Evolutionary conservation across 2,888 invertebrate species (phyloP).

Genomic region (Polydrusus cervinus): DNA sequence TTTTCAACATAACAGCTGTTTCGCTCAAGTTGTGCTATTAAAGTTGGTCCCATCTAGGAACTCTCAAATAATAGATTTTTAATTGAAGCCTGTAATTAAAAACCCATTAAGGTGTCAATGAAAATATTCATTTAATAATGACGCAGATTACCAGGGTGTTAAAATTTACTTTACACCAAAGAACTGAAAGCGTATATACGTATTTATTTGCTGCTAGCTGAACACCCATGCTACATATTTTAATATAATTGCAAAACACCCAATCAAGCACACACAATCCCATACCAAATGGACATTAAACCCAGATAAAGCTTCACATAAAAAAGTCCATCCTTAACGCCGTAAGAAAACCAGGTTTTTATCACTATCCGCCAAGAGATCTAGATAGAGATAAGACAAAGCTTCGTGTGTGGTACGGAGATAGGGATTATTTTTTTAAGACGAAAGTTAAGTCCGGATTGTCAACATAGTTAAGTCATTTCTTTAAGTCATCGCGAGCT

Average conservation of each 20-base stretch:
- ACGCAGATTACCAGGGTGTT: too few relatives aligned
- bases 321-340: conserved; percentile 43
- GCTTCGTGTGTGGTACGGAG: conserved; percentile 50
- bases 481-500: conserved; percentile 35
- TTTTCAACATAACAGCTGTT: too few relatives aligned
- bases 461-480: conserved; percentile 51
- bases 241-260: background rate
- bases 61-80: too few relatives aligned
- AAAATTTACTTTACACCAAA: too few relatives aligned
- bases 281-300: conserved; percentile 1
- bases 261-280: conserved; percentile 2
- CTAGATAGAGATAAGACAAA: conserved; percentile 54
- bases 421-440: conserved; percentile 49
- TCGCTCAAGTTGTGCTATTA: too few relatives aligned
- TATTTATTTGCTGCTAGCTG: too few relatives aligned
- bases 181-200: too few relatives aligned
- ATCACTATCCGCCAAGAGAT: conserved; percentile 53
- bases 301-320: conserved; percentile 38
- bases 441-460: conserved; percentile 44
- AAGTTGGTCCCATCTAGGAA: too few relatives aligned
- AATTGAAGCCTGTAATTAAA: too few relatives aligned
- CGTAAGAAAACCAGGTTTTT: conserved; percentile 52
- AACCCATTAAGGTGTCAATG: too few relatives aligned
- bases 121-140: background rate
- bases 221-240: background rate